Base-by-base conservation (phyloP, 1,140 invertebrate genomes). In the Dendroctonus ponderosae region DNA sequence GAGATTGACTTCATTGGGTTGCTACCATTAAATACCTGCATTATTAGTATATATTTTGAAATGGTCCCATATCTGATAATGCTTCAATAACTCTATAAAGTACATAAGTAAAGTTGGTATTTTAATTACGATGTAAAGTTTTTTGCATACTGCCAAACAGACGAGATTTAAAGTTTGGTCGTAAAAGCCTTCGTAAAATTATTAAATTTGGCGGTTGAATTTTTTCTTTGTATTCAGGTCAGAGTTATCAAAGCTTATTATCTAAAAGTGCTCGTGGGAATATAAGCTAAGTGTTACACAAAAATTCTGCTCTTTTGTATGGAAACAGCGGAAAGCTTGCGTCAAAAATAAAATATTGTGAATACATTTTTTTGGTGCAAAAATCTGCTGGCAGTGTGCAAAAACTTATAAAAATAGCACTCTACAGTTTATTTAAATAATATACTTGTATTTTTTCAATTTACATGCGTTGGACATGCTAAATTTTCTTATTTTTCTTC, bases 311-410 rank as follows among this genome's bases (percentile, higher is more conserved):
- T 43, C 46, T 40, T 14, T 52, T 44, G 11, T 57, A 8, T 39
- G 11, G 14, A 52, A 44, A 53, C 49, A 58, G 64, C 56, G 63
- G 14, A 54, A 67, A 63, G 61, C 61, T 53, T 26, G 63, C 63
- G 51, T 61, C 12, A 48, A 68, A 66, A 68, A 68, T 58, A 68
- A 68, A 68, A 67, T 38, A 49, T 57, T 60, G 58, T 51, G 66
- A 38, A 38, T 38, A 53, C 46, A 58, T 43, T 39, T 42, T 66
- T 67, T 67, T 59, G 66, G 66, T 68, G 66, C 59, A 63, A 62
- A 65, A 68, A 68, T 63, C 61, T 68, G 66, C 66, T 68, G 66
- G 66, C 66, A 63, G 66, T 68, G 66, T 68, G 60, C 66, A 68
- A 63, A 63, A 68, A 68, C 58, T 67, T 62, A 67, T 52, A 66